Conservation (phyloP, 2,888 invertebrate species). For the Athalia rosae region DNA sequence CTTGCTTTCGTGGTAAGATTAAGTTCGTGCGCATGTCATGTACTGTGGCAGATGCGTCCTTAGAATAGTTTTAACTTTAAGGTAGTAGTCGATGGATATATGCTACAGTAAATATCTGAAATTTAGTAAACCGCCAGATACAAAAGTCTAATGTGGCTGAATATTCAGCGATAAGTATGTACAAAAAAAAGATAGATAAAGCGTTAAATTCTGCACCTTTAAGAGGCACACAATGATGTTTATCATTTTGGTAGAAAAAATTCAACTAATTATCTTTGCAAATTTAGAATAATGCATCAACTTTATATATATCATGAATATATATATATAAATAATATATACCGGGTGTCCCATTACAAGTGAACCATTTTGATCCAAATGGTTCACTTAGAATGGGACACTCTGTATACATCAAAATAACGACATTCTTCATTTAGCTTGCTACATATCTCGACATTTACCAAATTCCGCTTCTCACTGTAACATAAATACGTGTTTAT, state of each 20-base stretch:
- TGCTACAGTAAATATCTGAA: conserved; percentile 36
- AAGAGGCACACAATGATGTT: no score
- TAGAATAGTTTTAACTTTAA: conserved; percentile 39
- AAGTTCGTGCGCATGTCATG: conserved; percentile 32
- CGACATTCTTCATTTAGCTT: no score
- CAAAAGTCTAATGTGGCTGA: neutral
- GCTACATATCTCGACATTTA: conserved; percentile 14
- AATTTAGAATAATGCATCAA: no score
- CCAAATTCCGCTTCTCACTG: conserved; percentile 44
- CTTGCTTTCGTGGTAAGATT: conserved; percentile 45
- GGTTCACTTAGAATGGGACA: no score
- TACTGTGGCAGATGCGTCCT: conserved; percentile 32
- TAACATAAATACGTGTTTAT: conserved; percentile 53
- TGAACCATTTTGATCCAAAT: no score
- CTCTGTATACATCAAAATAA: no score
- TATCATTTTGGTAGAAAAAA: no score
- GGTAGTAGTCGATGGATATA: conserved; percentile 36
- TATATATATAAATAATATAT: no score
- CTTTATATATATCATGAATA: no score
- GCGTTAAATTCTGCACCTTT: neutral
- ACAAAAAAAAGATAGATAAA: neutral
- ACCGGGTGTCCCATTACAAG: no score
- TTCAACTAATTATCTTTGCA: no score
- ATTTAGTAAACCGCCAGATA: conserved; percentile 18
- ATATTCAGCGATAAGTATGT: neutral